Evolutionary conservation across 2,113 vertebrate genomes (phyloP).

Genomic region (Stegostoma tigrinum): DNA sequence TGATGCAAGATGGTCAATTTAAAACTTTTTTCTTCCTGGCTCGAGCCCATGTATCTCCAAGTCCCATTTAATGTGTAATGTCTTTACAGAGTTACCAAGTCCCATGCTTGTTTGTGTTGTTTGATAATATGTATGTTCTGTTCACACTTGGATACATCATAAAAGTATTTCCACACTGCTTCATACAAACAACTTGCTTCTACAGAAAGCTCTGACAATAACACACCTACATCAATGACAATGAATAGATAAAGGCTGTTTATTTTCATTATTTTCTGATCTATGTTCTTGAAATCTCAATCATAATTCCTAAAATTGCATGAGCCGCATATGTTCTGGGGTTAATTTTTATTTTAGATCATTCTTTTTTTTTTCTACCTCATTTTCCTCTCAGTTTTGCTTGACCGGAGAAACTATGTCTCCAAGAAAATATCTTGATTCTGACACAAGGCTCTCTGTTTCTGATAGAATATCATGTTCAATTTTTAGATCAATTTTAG

Average conservation of each 20-base stretch:
- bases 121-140: slow-evolving; percentile 19
- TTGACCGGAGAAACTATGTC: neutral
- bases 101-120: neutral
- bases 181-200: neutral
- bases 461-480: neutral
- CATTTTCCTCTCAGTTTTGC: neutral
- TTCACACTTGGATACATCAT: neutral
- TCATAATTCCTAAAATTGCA: neutral
- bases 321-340: neutral
- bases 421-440: neutral
- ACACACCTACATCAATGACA: neutral
- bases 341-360: neutral
- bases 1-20: neutral
- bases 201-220: neutral
- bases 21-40: neutral
- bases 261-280: neutral
- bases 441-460: neutral
- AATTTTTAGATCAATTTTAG: neutral
- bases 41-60: neutral
- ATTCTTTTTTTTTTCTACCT: neutral
- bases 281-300: no score
- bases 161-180: neutral
- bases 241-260: neutral
- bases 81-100: neutral
- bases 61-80: neutral